A percentile compares a stretch with the other conserved stretches of the same genome.
Evolutionary conservation across 2,888 invertebrate species (phyloP).

Genomic region (Rhogogaster chlorosoma): DNA sequence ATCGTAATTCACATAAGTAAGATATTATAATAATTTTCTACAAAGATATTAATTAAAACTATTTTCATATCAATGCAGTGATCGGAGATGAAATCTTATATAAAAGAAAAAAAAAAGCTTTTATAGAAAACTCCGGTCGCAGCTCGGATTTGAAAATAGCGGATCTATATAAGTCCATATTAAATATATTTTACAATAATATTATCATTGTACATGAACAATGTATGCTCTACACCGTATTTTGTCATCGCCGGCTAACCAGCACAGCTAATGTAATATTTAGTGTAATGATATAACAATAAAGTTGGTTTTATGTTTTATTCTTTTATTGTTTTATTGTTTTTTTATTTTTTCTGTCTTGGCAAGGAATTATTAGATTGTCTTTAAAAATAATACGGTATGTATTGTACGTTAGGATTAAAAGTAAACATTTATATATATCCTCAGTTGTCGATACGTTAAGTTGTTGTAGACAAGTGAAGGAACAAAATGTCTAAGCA

Average conservation of each 20-base stretch:
- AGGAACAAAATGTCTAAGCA: constrained; percentile 23
- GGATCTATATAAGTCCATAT: constrained; percentile 73
- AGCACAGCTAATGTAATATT: constrained; percentile 60
- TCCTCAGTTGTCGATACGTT: not conserved
- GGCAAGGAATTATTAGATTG: constrained; percentile 31
- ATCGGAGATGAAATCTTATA: constrained; percentile 55
- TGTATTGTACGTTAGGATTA: constrained; percentile 24
- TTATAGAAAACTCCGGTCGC: constrained; percentile 58
- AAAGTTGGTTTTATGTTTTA: not conserved
- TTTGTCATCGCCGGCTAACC: constrained; percentile 68
- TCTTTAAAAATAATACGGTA: constrained; percentile 35
- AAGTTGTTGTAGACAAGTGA: constrained; percentile 21
- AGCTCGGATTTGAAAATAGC: constrained; percentile 72
- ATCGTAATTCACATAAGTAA: constrained; percentile 70
- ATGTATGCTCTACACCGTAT: constrained; percentile 73
- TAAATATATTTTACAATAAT: constrained; percentile 77
- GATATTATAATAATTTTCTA: constrained; percentile 72
- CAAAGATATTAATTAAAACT: constrained; percentile 69
- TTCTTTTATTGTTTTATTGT: too few species aligned
- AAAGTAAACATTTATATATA: constrained; percentile 33
- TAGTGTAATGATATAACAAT: constrained; percentile 2
- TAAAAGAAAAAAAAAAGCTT: constrained; percentile 1
- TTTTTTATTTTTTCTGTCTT: not conserved
- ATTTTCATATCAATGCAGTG: constrained; percentile 69
- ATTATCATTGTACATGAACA: constrained; percentile 77